A percentile compares a stretch with the other conserved stretches of the same genome.
Evolutionary conservation across 2,113 vertebrate genomes (phyloP).

Genomic region (Scomber japonicus): DNA sequence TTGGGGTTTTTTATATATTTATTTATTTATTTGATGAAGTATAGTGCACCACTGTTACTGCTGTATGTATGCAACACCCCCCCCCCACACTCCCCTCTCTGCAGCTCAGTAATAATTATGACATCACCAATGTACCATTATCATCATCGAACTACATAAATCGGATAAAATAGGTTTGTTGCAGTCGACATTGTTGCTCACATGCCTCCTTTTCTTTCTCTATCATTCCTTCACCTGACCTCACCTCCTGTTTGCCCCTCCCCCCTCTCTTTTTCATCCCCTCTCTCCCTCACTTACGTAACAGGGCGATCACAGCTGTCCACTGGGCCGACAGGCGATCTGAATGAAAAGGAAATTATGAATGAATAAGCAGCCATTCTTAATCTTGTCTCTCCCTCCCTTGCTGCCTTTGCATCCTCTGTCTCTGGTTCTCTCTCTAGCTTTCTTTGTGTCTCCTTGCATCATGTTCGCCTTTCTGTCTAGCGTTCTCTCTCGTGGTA

Average conservation of each 20-base stretch:
- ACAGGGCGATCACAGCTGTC: conserved; percentile 33
- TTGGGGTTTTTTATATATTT: neutral
- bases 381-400: conserved; percentile 54
- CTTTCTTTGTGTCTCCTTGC: neutral
- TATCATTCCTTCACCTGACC: conserved; percentile 46
- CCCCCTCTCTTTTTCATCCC: neutral
- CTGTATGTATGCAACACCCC: neutral
- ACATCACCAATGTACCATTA: neutral
- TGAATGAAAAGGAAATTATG: conserved; percentile 75
- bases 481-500: neutral
- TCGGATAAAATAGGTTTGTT: neutral
- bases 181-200: neutral
- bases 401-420: conserved; percentile 17
- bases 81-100: neutral
- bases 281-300: conserved; percentile 48
- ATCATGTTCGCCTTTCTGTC: neutral
- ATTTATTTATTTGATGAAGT: neutral
- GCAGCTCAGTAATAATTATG: conserved; percentile 15
- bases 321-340: conserved; percentile 11
- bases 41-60: conserved; percentile 29
- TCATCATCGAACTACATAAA: conserved; percentile 21
- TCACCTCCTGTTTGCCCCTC: conserved; percentile 15
- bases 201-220: conserved; percentile 14
- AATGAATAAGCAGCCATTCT: conserved; percentile 82
- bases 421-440: neutral